phyloP scores from a whole-genome alignment of 2,888 invertebrate species.

The Platycnemis pennipes region DNA sequence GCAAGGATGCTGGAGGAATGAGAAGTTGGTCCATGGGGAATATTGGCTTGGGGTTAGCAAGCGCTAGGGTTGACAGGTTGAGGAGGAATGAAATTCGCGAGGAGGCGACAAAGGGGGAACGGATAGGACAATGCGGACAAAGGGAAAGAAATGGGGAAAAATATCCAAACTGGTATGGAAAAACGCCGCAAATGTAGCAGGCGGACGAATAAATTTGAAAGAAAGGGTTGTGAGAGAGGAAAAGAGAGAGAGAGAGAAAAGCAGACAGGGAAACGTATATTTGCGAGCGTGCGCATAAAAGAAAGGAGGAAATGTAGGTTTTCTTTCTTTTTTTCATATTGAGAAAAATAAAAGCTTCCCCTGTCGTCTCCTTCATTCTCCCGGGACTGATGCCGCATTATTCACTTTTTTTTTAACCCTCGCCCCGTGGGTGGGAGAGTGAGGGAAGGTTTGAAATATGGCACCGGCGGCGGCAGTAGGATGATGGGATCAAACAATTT shows the following conservation, averaged over 20 bases:
- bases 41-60: too few relatives aligned
- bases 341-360: not conserved
- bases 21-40: too few relatives aligned
- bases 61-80: too few relatives aligned
- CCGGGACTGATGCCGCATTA: not conserved
- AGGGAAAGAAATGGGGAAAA: not conserved
- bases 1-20: too few relatives aligned
- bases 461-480: not conserved
- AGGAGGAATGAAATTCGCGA: too few relatives aligned
- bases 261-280: not conserved
- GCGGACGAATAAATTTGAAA: constrained; percentile 51
- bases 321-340: not conserved
- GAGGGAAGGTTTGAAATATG: not conserved
- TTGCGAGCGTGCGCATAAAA: constrained; percentile 28
- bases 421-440: not conserved
- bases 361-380: not conserved
- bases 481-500: constrained; percentile 1
- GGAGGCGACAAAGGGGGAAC: not conserved
- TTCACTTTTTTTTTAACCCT: not conserved
- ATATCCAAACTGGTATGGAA: not conserved
- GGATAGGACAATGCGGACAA: too few relatives aligned
- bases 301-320: constrained; percentile 7
- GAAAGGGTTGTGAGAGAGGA: not conserved
- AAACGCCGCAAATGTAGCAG: constrained; percentile 41
- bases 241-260: not conserved